Base-by-base conservation (phyloP, 2,797 vertebrate species). In the Nannoperca australis region DNA sequence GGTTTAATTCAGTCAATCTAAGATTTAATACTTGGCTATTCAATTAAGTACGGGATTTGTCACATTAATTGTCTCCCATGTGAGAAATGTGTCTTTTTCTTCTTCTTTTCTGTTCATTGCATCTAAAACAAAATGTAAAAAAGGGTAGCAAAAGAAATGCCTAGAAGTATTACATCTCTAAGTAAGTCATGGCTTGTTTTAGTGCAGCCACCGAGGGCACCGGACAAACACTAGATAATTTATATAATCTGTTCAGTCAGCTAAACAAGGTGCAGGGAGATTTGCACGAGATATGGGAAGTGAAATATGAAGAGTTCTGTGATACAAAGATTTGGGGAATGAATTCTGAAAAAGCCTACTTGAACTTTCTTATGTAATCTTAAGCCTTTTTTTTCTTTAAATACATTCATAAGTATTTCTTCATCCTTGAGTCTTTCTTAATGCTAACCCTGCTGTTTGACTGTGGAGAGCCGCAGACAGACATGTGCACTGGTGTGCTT, bases 191-290 rank as follows among this genome's bases (percentile, higher is more conserved):
- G 40, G 4, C 20, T 45, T 55, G 51, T 53, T 66, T 42, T 40
- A 10, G 44, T 56, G 56, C 45, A 58, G 64, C 50, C 20, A 63
- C 32, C 1, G 8, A 14, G 56, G 40, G 34, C 18, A 63, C 49
- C 15, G 20, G 63, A 68, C 63, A 73, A 49, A 49, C 24, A 54
- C 65, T 73, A 38, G n/a, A 76, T 82, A 22, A 82, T 79, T 74
- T 69, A 84, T 73, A 45, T 70, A 45, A 64, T 81, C 62, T 63
- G 76, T 69, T 79, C 55, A 69, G 69, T 79, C 70, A 72, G 59
- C 70, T 70, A 75, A 69, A 64, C 30, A 60, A 53, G 44, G 56
- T 53, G 15, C 5, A 58, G 20, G 30, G 38, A 50, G 34, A 24
- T 65, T 36, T 45, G 59, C 32, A 67, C 27, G 24, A 27, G 24